Conservation (phyloP, 2,888 invertebrate species). For the Melieria omissa region DNA sequence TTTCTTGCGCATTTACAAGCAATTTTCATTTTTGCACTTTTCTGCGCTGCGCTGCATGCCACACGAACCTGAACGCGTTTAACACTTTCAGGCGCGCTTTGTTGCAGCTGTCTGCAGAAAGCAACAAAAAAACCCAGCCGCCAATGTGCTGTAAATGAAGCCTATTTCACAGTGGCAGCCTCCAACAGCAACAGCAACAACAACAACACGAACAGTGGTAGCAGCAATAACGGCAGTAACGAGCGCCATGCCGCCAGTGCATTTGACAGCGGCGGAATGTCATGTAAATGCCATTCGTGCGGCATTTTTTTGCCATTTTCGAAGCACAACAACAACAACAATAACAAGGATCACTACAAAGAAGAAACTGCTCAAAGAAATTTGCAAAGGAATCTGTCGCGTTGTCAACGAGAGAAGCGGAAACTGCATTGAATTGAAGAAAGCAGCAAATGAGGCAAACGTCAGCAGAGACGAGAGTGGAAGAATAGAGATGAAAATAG, state of each 20-base stretch:
- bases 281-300: conserved; percentile 21
- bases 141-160: not conserved
- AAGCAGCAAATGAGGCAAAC: no score
- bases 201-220: not conserved
- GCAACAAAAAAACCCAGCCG: not conserved
- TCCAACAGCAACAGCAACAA: not conserved
- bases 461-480: no score
- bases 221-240: not conserved
- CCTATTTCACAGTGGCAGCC: conserved; percentile 3
- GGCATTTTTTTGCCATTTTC: not conserved
- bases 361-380: not conserved
- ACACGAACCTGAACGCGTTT: not conserved
- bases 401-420: no score
- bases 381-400: conserved; percentile 13
- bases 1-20: not conserved
- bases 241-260: not conserved
- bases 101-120: not conserved
- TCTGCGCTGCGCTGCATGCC: not conserved
- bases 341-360: no score
- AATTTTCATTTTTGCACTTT: not conserved
- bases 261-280: conserved; percentile 21
- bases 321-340: not conserved
- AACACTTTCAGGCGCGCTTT: not conserved
- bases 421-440: no score
- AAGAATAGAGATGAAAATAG: no score